These are phyloP conservation scores for Ammodytes dubius DNA, from an alignment of 2,113 vertebrate genomes.

Conservation along the genomic window DNA sequence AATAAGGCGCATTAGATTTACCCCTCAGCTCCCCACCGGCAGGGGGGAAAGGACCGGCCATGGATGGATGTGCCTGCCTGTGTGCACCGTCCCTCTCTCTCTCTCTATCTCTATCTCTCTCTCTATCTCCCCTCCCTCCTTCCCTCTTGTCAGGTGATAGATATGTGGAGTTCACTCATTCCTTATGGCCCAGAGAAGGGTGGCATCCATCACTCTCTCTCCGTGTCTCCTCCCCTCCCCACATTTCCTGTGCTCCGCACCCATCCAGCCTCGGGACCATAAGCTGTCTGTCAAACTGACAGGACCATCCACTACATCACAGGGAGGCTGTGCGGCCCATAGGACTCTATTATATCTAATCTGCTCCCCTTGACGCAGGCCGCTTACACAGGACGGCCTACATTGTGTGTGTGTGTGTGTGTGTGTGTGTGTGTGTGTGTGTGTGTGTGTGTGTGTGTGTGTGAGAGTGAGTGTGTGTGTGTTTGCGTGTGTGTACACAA, in stretches of 20 bases:
- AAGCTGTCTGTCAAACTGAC: constrained; percentile 72
- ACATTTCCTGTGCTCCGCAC: constrained; percentile 38
- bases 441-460: constrained; percentile 4
- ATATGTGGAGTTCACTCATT: constrained; percentile 70
- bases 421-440: constrained; percentile 3
- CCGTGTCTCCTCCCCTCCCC: constrained; percentile 25
- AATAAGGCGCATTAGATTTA: constrained; percentile 61
- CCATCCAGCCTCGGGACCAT: constrained; percentile 57
- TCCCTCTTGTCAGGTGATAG: constrained; percentile 57
- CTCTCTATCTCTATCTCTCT: neutral
- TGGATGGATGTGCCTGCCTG: constrained; percentile 20
- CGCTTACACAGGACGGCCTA: constrained; percentile 20
- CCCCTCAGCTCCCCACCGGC: constrained; percentile 12
- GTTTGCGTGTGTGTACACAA: neutral
- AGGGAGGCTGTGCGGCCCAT: constrained; percentile 56
- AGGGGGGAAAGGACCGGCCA: neutral
- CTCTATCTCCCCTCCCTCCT: neutral
- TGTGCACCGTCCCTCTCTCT: neutral
- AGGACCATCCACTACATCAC: constrained; percentile 73
- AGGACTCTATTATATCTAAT: constrained; percentile 83
- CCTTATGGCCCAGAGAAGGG: constrained; percentile 57
- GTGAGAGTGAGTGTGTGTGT: neutral
- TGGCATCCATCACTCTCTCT: constrained; percentile 72
- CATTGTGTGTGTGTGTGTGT: constrained; percentile 6
- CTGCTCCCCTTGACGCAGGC: constrained; percentile 36